Base-by-base conservation (phyloP, 2,113 vertebrate genomes). In the Gymnarchus niloticus region DNA sequence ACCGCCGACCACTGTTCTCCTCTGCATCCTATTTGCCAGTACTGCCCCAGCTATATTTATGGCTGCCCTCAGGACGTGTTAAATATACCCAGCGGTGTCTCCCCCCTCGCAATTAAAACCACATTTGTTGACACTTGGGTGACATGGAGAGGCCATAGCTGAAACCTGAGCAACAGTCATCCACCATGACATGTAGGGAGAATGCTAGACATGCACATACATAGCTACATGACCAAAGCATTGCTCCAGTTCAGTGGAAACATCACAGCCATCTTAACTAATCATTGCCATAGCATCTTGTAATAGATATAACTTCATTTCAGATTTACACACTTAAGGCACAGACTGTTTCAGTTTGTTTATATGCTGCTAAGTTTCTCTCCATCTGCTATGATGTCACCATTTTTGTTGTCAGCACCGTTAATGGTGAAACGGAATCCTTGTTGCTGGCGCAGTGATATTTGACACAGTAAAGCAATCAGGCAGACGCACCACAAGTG, bases 11-110 rank as follows among this genome's bases (percentile, higher is more conserved):
- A 12, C 80, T 51, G 9, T 41, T 10, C 28, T 23, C 48, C 28
- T 49, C 12, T 37, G 48, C 61, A 7, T 25, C 41, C 73, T 14
- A 33, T 83, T 86, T 69, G n/a, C 80, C 41, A 48, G 37, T 61
- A 73, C 65, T 46, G n/a, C 44, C 51, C 52, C n/a, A 28, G 41
- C 81, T 83, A 77, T 83, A 57, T 83, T 73, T 56, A 76, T 48
- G 61, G 48, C 12, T 54, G 49, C 89, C 89, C 86, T 85, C 57
- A 84, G 85, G 80, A 85, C 8, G 81, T 86, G 56, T 76, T 89
- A 89, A 88, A 91, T 90, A 85, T 88, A 90, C 87, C 86, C 87
- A 56, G 48, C 73, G 56, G 83, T 86, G 84, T n/a, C n/a, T n/a
- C 83, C 85, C 59, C 59, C 83, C 69, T 73, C 59, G 81, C 80